Percentiles rank a stretch among this genome's conserved stretches.
Conservation (phyloP, 35 echinoderm and acorn worm species). For the Hemicentrotus pulcherrimus region DNA sequence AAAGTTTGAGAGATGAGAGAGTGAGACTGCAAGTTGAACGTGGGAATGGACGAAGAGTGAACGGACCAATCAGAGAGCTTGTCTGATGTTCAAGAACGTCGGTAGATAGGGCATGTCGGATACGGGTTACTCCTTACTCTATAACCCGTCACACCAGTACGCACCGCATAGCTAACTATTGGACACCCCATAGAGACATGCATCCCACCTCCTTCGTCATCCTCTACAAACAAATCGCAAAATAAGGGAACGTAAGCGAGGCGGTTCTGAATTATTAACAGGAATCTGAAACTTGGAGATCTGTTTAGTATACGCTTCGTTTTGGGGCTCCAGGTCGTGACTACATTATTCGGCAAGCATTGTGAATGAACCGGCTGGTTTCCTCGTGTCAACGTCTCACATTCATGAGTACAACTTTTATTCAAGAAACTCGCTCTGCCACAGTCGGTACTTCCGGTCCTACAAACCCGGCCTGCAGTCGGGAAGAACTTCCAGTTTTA, state of each 20-base stretch:
- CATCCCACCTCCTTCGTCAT: background rate
- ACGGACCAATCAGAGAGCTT: conserved; percentile 47
- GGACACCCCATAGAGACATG: conserved; percentile 14
- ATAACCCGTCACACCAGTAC: conserved; percentile 9
- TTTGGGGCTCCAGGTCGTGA: background rate
- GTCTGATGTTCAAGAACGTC: conserved; percentile 22
- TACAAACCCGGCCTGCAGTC: background rate
- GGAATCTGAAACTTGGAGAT: conserved; percentile 33
- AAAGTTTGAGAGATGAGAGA: conserved; percentile 32
- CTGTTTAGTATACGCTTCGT: conserved; percentile 11
- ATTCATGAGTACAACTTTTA: conserved; percentile 2
- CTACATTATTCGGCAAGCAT: background rate
- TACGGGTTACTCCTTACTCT: conserved; percentile 18
- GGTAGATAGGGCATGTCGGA: conserved; percentile 46
- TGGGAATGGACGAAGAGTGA: conserved; percentile 19
- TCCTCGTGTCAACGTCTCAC: background rate
- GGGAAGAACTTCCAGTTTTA: background rate
- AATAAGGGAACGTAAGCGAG: conserved; percentile 20
- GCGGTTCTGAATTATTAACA: conserved; percentile 8
- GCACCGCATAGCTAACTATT: conserved; percentile 23
- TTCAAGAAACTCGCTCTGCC: conserved; percentile 5
- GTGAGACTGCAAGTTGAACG: conserved; percentile 29
- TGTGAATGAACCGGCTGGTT: background rate
- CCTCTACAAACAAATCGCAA: conserved; percentile 26
- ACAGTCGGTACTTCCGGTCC: conserved; percentile 15